Percentiles rank a stretch among this genome's conserved stretches.
phyloP scores from a whole-genome alignment of 2,113 vertebrate genomes.

The Recurvirostra avosetta region DNA sequence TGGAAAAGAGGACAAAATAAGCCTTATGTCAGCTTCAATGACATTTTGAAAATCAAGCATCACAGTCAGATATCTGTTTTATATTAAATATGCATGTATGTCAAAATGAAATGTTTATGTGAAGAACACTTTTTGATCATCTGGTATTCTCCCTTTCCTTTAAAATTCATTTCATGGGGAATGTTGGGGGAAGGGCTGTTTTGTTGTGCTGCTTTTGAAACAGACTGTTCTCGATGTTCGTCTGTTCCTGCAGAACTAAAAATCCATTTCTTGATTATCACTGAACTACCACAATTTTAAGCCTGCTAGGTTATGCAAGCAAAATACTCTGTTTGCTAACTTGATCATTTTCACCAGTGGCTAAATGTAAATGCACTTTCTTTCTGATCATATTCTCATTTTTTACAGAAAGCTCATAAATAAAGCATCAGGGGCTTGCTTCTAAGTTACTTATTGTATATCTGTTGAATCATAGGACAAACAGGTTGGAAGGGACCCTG shows the following conservation, averaged over 20 bases:
- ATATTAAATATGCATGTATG: conserved; percentile 25
- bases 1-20: conserved; percentile 2
- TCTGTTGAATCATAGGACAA: background rate
- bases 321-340: background rate
- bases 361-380: background rate
- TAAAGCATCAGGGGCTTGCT: background rate
- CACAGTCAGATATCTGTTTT: conserved; percentile 19
- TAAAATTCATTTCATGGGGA: background rate
- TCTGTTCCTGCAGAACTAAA: background rate
- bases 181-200: background rate
- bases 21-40: background rate
- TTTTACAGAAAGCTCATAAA: background rate
- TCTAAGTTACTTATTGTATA: background rate
- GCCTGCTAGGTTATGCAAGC: background rate
- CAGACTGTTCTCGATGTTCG: background rate
- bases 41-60: conserved; percentile 21
- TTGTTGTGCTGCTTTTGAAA: background rate
- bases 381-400: rapidly evolving
- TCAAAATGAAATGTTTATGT: conserved; percentile 32
- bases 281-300: background rate
- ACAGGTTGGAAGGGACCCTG: background rate
- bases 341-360: background rate
- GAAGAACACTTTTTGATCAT: background rate
- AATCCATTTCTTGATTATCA: background rate
- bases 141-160: background rate